Conservation (phyloP, 2,888 invertebrate species). For the Caenorhabditis virilis region DNA sequence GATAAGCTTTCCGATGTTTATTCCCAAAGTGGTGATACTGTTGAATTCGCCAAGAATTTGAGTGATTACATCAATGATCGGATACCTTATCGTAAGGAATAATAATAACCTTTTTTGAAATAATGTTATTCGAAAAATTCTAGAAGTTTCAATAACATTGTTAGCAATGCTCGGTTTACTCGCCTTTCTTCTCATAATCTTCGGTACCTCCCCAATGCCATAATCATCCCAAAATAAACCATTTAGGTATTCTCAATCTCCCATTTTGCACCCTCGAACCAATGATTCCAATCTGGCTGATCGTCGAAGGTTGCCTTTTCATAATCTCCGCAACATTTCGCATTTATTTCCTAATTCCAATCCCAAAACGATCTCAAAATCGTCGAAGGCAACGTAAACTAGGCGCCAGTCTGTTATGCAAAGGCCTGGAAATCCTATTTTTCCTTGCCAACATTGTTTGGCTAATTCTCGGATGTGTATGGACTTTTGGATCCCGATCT, state of each 20-base stretch:
- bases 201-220: slow-evolving; percentile 25
- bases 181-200: slow-evolving; percentile 30
- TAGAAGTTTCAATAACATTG: slow-evolving; percentile 31
- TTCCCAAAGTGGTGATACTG: slow-evolving; percentile 58
- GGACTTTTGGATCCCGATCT: slow-evolving; percentile 60
- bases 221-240: not conserved
- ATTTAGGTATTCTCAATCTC: slow-evolving; percentile 52
- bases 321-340: slow-evolving; percentile 57
- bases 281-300: slow-evolving; percentile 64
- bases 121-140: not conserved
- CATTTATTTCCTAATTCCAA: slow-evolving; percentile 52
- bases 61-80: slow-evolving; percentile 56
- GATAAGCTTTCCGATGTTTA: slow-evolving; percentile 55
- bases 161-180: slow-evolving; percentile 25
- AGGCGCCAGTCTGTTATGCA: slow-evolving; percentile 36
- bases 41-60: slow-evolving; percentile 61
- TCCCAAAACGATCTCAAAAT: slow-evolving; percentile 13
- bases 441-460: slow-evolving; percentile 58
- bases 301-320: slow-evolving; percentile 56
- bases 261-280: slow-evolving; percentile 62
- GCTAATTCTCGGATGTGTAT: slow-evolving; percentile 64
- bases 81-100: slow-evolving; percentile 51
- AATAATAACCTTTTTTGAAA: too few relatives aligned
- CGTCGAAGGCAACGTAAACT: slow-evolving; percentile 20
- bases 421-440: slow-evolving; percentile 56